Evolutionary conservation across 1,140 invertebrate species (phyloP).

Genomic region (Drosophila tsacasi): DNA sequence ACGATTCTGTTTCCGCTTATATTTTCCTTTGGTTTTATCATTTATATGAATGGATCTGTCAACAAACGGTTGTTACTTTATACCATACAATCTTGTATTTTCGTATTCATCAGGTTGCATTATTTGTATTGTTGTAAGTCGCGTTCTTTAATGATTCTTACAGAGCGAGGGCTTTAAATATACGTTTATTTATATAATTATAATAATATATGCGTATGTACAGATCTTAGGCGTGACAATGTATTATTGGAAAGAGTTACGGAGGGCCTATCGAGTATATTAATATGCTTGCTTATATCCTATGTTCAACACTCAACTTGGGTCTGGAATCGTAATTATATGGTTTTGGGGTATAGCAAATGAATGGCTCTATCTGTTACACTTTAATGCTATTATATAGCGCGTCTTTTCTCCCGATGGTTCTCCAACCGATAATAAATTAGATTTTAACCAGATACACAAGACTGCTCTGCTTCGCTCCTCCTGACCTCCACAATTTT

Average conservation of each 20-base stretch:
- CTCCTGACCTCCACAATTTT: constrained; percentile 6
- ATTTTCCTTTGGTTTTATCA: constrained; percentile 34
- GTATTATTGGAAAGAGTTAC: constrained; percentile 29
- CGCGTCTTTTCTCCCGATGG: constrained; percentile 51
- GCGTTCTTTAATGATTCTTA: constrained; percentile 54
- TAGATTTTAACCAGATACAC: constrained; percentile 21
- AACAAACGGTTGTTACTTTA: constrained; percentile 69
- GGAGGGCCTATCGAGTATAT: constrained; percentile 14
- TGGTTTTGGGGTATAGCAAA: constrained; percentile 35
- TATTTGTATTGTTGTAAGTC: constrained; percentile 73
- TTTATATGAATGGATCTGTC: constrained; percentile 71
- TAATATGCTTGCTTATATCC: constrained; percentile 38
- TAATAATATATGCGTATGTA: constrained; percentile 55
- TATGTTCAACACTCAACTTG: constrained; percentile 32
- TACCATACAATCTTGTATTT: constrained; percentile 65
- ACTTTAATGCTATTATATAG: constrained; percentile 73
- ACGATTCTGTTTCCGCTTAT: constrained; percentile 56
- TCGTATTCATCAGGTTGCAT: constrained; percentile 77
- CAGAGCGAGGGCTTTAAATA: constrained; percentile 53
- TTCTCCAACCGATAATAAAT: constrained; percentile 27
- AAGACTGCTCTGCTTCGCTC: constrained; percentile 1
- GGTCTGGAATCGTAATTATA: constrained; percentile 8
- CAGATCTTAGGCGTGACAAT: constrained; percentile 45
- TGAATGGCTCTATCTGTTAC: constrained; percentile 29
- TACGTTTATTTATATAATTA: constrained; percentile 27